Evolutionary conservation across 2,113 vertebrate genomes (phyloP).

Genomic region (Toxotes jaculatrix): DNA sequence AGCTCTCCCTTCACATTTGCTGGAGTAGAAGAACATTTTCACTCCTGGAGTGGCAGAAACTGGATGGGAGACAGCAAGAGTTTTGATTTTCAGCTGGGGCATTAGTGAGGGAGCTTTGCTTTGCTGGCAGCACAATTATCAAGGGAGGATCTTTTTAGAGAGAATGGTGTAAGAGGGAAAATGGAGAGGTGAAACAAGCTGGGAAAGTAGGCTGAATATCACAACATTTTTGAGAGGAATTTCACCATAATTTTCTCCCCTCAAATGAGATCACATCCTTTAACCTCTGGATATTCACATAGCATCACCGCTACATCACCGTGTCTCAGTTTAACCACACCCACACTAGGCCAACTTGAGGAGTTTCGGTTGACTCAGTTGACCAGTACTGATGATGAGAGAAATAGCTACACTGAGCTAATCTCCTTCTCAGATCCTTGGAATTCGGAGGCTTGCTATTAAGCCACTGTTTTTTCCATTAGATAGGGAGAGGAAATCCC

Average conservation of each 20-base stretch:
- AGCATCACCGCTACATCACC: neutral
- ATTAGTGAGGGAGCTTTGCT: neutral
- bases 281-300: neutral
- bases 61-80: neutral
- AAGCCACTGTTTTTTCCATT: constrained; percentile 54
- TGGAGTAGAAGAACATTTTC: neutral
- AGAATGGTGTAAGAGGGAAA: neutral
- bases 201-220: neutral
- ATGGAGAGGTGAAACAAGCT: neutral
- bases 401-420: neutral
- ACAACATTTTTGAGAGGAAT: neutral
- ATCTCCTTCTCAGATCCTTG: constrained; percentile 22
- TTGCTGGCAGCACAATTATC: constrained; percentile 8
- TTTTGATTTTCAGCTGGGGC: constrained; percentile 10
- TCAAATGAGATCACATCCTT: neutral
- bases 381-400: constrained; percentile 14
- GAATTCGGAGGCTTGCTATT: constrained; percentile 29
- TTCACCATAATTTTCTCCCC: neutral
- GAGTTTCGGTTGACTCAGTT: constrained; percentile 11
- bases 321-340: neutral
- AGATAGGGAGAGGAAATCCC: constrained; percentile 58
- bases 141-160: constrained; percentile 24
- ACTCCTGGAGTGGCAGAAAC: neutral
- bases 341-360: neutral
- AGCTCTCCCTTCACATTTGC: neutral